phyloP scores from a whole-genome alignment of 1,140 invertebrate genomes.

The Plutomurus gul region DNA sequence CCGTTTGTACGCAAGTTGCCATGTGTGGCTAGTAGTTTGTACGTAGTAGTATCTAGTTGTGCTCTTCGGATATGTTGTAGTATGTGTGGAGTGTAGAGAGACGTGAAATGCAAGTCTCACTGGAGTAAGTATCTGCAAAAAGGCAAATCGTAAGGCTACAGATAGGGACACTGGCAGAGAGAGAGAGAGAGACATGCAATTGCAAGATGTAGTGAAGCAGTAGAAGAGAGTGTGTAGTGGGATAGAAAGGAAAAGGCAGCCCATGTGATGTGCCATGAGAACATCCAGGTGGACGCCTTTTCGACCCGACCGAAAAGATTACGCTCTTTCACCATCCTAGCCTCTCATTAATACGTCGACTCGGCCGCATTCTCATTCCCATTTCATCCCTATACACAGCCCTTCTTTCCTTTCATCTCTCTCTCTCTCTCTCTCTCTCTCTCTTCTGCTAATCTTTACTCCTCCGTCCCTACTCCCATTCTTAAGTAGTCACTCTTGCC shows the following conservation, averaged over 20 bases:
- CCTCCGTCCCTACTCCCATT: neutral
- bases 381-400: neutral
- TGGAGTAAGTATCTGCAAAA: too few relatives aligned
- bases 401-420: conserved; percentile 4
- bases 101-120: too few relatives aligned
- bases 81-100: neutral
- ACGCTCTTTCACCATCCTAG: conserved; percentile 36
- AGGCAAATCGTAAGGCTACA: too few relatives aligned
- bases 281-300: conserved; percentile 47
- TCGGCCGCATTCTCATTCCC: conserved; percentile 28
- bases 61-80: too few relatives aligned
- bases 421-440: neutral
- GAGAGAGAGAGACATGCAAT: neutral
- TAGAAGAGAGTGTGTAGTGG: neutral
- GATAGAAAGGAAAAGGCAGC: neutral
- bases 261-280: conserved; percentile 38
- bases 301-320: conserved; percentile 47
- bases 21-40: too few relatives aligned
- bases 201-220: too few relatives aligned
- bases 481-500: neutral
- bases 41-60: too few relatives aligned
- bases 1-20: too few relatives aligned
- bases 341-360: conserved; percentile 47
- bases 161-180: neutral
- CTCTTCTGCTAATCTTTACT: neutral